Percentiles rank a stretch among this genome's conserved stretches.
phyloP scores from a whole-genome alignment of 1,140 invertebrate species.

The Cyrtorhinus lividipennis region DNA sequence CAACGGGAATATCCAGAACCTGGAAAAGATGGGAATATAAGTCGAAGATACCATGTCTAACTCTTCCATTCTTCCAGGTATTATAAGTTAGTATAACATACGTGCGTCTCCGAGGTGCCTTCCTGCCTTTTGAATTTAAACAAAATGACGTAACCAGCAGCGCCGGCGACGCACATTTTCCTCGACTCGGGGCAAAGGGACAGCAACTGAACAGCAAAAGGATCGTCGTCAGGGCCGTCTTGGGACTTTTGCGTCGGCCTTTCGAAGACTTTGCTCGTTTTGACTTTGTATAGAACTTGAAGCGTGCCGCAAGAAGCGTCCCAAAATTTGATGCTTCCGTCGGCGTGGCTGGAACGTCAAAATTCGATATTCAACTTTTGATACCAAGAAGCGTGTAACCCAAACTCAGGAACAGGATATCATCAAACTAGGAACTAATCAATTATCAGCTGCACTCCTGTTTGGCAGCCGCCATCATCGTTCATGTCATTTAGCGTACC shows the following conservation, averaged over 20 bases:
- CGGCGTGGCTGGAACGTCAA: slow-evolving; percentile 61
- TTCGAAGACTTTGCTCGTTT: slow-evolving; percentile 77
- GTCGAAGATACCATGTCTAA: neutral
- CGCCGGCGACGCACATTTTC: slow-evolving; percentile 75
- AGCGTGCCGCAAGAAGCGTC: slow-evolving; percentile 86
- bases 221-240: slow-evolving; percentile 60
- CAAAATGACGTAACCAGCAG: slow-evolving; percentile 80
- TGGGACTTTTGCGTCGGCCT: slow-evolving; percentile 37
- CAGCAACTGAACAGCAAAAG: slow-evolving; percentile 85
- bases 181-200: slow-evolving; percentile 85
- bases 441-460: too few species aligned
- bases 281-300: slow-evolving; percentile 93
- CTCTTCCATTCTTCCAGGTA: too few species aligned
- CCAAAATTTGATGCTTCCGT: slow-evolving; percentile 95
- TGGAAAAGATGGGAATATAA: slow-evolving; percentile 29
- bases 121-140: slow-evolving; percentile 93
- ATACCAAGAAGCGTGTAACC: neutral
- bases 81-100: too few species aligned
- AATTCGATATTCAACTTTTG: slow-evolving; percentile 9
- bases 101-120: slow-evolving; percentile 64
- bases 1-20: slow-evolving; percentile 76
- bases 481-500: too few species aligned
- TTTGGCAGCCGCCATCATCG: too few species aligned
- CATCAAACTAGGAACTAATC: neutral
- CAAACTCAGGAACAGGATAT: neutral